Evolutionary conservation across 2,797 vertebrate species (phyloP), one percentile per base, ranked within the genome.

Genomic region (Macropodus opercularis): DNA sequence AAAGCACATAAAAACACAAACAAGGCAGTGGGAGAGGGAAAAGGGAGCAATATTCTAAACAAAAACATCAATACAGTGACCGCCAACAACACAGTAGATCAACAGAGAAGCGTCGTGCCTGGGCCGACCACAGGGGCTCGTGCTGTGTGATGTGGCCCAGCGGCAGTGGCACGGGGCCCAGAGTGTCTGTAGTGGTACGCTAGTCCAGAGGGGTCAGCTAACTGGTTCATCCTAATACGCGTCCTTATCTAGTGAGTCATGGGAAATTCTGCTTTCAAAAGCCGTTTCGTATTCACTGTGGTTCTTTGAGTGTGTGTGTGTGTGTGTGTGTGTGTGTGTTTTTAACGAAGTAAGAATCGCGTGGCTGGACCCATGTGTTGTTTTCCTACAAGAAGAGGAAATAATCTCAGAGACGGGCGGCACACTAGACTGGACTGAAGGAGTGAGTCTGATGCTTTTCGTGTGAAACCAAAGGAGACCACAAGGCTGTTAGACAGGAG

Each of bases 131-230:
- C 72, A 81, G 68, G 79, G 72, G 61, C 75, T 56, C 1, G 7
- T 5, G 47, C 63, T 53, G 66, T 81, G 77, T 87, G 85, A 90
- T 86, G 85, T 87, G 85, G 84, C 75, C 76, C 53, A 32, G 75
- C 54, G 67, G 50, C 36, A 32, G n/a, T n/a, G 60, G 62, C 71
- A 60, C 69, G 52, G 39, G 63, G 39, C 63, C 7, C 44, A 0
- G 6, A 23, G 31, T 43, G 66, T 73, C 67, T 85, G 82, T 75
- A 77, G 79, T 81, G 77, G 79, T 83, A 72, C 67, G 44, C 40
- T 42, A 57, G 53, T 44, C 70, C 17, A n/a, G 64, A 75, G 70
- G 75, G 59, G 65, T 40, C 29, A 72, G 69, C 77, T 61, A 79
- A 80, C 65, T 69, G 76, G 43, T 75, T 77, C 70, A 71, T 69